Evolutionary conservation across 2,113 vertebrate species (phyloP).

Genomic region (Silurus glanis): DNA sequence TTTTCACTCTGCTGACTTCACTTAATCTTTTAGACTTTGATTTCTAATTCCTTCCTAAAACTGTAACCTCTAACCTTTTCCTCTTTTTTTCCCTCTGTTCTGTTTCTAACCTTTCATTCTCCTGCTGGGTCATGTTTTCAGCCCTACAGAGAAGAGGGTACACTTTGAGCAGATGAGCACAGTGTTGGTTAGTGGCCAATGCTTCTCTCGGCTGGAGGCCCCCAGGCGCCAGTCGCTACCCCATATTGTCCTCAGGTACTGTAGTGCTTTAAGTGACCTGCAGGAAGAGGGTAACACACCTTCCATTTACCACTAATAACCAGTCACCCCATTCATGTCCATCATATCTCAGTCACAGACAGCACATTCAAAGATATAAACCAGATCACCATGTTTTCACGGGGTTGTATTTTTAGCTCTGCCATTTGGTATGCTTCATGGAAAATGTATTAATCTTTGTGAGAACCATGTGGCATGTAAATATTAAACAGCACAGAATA

Average conservation of each 20-base stretch:
- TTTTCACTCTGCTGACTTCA: neutral
- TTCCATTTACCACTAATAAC: neutral
- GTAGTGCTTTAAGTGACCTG: neutral
- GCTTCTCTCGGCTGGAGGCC: slow-evolving; percentile 75
- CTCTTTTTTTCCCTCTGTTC: slow-evolving; percentile 25
- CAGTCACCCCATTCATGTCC: neutral
- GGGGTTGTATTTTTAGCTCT: slow-evolving; percentile 3
- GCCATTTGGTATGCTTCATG: neutral
- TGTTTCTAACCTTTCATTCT: neutral
- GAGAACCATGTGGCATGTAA: slow-evolving; percentile 11
- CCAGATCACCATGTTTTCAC: neutral
- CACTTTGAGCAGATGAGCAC: slow-evolving; percentile 89
- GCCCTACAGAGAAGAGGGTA: slow-evolving; percentile 81
- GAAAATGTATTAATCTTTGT: slow-evolving; percentile 16
- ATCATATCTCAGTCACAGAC: neutral
- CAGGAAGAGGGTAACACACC: neutral
- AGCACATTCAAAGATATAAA: neutral
- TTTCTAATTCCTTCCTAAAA: slow-evolving; percentile 13
- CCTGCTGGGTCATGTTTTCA: slow-evolving; percentile 30
- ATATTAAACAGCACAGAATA: slow-evolving; percentile 17
- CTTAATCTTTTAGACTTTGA: slow-evolving; percentile 37
- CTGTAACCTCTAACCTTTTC: slow-evolving; percentile 20
- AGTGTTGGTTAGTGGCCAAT: slow-evolving; percentile 81
- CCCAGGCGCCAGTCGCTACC: slow-evolving; percentile 73
- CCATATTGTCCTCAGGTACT: slow-evolving; percentile 60